Conservation (phyloP, 2,888 invertebrate species). For the Dexiosoma caninum region DNA sequence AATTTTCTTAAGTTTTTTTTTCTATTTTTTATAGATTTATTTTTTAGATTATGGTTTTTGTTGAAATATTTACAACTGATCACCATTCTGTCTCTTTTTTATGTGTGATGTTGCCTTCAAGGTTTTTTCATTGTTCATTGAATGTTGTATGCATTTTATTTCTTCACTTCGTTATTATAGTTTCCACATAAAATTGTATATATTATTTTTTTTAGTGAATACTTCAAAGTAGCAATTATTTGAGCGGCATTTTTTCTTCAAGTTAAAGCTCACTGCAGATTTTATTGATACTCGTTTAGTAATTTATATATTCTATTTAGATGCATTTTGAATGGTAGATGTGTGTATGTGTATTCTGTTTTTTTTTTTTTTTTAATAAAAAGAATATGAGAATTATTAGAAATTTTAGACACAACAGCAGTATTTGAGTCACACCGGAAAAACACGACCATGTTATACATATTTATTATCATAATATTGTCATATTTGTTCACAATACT, state of each 20-base stretch:
- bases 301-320: slow-evolving; percentile 1
- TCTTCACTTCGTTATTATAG: slow-evolving; percentile 1
- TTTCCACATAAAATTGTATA: slow-evolving; percentile 18
- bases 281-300: slow-evolving; percentile 16
- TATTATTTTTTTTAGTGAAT: neutral
- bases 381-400: no score
- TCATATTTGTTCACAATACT: no score
- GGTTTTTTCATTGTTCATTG: slow-evolving; percentile 10
- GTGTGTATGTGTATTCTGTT: no score
- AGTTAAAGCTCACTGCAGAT: neutral
- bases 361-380: no score
- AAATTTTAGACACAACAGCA: no score
- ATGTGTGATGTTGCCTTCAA: slow-evolving; percentile 19
- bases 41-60: no score
- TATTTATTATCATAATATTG: no score
- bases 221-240: slow-evolving; percentile 26
- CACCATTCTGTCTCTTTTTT: neutral
- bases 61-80: neutral
- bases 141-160: no score
- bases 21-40: no score
- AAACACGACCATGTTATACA: no score
- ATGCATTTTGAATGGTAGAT: neutral
- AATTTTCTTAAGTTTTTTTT: neutral
- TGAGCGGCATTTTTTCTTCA: slow-evolving; percentile 21
- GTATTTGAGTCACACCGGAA: no score